A percentile compares a stretch with the other conserved stretches of the same genome.
Conservation (phyloP, 2,888 invertebrate genomes). For the Cyaniris semiargus region DNA sequence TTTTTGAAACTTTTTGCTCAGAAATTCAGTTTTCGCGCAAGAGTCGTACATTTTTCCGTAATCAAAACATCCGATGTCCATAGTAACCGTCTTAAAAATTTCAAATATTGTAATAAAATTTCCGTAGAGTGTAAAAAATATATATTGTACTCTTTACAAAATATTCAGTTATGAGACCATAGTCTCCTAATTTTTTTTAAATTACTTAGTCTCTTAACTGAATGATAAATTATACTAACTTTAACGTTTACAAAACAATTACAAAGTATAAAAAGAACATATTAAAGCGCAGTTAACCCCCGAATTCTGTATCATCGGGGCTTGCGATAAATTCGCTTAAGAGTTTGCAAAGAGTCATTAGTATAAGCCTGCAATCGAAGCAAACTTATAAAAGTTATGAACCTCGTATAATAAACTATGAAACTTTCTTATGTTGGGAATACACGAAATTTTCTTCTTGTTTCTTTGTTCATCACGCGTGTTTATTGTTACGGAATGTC, state of each 20-base stretch:
- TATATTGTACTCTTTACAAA: too few relatives aligned
- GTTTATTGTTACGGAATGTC: slow-evolving; percentile 35
- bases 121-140: too few relatives aligned
- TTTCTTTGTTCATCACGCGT: slow-evolving; percentile 39
- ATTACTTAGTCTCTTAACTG: neutral
- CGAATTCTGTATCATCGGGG: slow-evolving; percentile 33
- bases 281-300: slow-evolving; percentile 32
- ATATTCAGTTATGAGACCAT: neutral
- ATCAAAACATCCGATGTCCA: too few relatives aligned
- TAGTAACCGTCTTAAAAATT: too few relatives aligned
- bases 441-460: slow-evolving; percentile 38
- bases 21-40: too few relatives aligned
- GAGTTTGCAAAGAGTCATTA: slow-evolving; percentile 43
- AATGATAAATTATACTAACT: neutral
- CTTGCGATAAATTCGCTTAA: slow-evolving; percentile 41
- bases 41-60: too few relatives aligned
- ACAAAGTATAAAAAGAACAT: neutral
- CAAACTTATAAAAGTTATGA: slow-evolving; percentile 43
- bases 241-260: neutral
- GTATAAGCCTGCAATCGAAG: slow-evolving; percentile 44
- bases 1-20: too few relatives aligned
- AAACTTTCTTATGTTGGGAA: slow-evolving; percentile 41
- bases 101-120: too few relatives aligned
- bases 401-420: slow-evolving; percentile 42
- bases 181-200: neutral